These are phyloP conservation scores for Agrochola circellaris DNA, from an alignment of 2,888 invertebrate species.

Conservation along the genomic window DNA sequence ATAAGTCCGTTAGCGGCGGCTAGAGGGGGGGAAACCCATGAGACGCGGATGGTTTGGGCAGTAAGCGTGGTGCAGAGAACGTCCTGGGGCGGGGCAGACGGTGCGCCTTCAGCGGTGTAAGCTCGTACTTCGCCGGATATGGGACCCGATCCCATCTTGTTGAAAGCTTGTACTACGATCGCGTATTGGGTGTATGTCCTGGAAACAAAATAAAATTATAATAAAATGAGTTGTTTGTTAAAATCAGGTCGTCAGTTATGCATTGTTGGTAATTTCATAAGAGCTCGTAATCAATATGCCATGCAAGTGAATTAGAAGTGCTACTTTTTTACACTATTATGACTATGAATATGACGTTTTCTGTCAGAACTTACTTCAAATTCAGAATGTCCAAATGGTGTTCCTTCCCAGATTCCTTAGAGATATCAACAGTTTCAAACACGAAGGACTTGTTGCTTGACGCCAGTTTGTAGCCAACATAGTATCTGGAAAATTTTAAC, in stretches of 20 bases:
- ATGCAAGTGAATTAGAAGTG: too few species aligned
- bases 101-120: constrained; percentile 98
- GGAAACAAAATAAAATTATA: constrained; percentile 47
- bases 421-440: constrained; percentile 97
- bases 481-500: constrained; percentile 92
- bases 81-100: constrained; percentile 97
- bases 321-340: too few species aligned
- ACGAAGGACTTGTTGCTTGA: constrained; percentile 96
- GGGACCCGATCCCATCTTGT: constrained; percentile 98
- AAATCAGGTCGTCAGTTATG: too few species aligned
- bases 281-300: too few species aligned
- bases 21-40: constrained; percentile 98
- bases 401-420: constrained; percentile 97
- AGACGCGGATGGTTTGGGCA: constrained; percentile 97
- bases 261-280: too few species aligned
- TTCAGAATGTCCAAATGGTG: constrained; percentile 95
- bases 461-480: constrained; percentile 96
- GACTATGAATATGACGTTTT: too few species aligned
- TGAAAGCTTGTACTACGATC: constrained; percentile 98
- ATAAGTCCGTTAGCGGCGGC: constrained; percentile 98
- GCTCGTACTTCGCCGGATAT: constrained; percentile 96
- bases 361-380: constrained; percentile 90
- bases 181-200: constrained; percentile 98
- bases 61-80: constrained; percentile 98
- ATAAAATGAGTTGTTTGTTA: too few species aligned